Percentiles rank a stretch among this genome's conserved stretches.
phyloP scores from a whole-genome alignment of 1,140 invertebrate species.

The Drosophila ananassae region DNA sequence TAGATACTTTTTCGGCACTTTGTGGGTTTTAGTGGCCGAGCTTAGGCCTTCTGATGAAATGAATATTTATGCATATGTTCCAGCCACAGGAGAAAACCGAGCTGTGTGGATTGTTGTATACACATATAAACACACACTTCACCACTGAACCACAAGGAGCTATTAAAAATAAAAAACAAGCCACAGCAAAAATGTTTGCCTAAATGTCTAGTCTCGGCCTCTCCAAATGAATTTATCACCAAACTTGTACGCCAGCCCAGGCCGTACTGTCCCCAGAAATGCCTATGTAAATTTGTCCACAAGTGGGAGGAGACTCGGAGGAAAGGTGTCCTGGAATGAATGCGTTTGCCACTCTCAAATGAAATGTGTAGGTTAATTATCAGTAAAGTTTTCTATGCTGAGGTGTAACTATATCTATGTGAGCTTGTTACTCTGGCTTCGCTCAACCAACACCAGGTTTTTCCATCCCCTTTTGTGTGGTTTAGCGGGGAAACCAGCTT shows the following conservation, averaged over 20 bases:
- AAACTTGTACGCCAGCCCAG: conserved; percentile 31
- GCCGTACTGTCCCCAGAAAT: conserved; percentile 42
- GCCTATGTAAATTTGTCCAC: conserved; percentile 45
- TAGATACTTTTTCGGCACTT: conserved; percentile 34
- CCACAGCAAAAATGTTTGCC: conserved; percentile 57
- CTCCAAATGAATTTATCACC: conserved; percentile 75
- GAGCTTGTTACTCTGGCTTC: conserved; percentile 25
- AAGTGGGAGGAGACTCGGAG: conserved; percentile 7
- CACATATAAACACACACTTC: neutral
- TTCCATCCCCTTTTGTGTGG: conserved; percentile 18
- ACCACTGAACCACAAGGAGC: conserved; percentile 13
- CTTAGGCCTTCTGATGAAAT: conserved; percentile 23
- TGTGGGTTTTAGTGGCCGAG: conserved; percentile 21
- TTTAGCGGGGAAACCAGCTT: conserved; percentile 19
- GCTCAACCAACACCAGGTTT: conserved; percentile 7
- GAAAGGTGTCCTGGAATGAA: conserved; percentile 18
- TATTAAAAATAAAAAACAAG: conserved; percentile 11
- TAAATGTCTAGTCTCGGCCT: conserved; percentile 64
- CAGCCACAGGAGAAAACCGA: conserved; percentile 14
- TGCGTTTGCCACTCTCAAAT: conserved; percentile 41
- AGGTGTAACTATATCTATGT: conserved; percentile 37
- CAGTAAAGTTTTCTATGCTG: conserved; percentile 61
- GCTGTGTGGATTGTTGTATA: neutral
- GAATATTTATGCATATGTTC: conserved; percentile 33
- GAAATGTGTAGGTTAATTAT: conserved; percentile 71